Conservation (phyloP, 2,113 vertebrate species). For the Sturnus vulgaris region DNA sequence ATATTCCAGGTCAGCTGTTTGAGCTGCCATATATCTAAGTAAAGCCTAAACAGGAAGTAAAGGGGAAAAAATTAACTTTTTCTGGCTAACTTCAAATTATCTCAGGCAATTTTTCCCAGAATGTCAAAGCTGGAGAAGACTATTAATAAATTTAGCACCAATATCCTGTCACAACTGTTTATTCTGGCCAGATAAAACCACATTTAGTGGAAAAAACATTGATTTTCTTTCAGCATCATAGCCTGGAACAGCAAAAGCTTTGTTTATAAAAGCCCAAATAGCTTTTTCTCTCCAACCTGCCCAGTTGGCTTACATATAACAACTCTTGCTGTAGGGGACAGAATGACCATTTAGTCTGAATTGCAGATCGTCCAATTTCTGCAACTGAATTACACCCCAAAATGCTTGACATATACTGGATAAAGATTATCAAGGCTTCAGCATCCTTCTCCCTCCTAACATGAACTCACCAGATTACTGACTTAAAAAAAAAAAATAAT, state of each 20-base stretch:
- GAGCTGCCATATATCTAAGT: conserved; percentile 48
- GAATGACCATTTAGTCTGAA: conserved; percentile 28
- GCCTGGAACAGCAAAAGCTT: conserved; percentile 48
- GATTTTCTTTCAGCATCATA: conserved; percentile 58
- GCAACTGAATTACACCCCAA: background rate
- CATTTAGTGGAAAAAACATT: conserved; percentile 57
- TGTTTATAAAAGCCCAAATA: conserved; percentile 56
- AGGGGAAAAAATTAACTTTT: conserved; percentile 8
- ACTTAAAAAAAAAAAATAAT: background rate
- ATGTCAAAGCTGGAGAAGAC: conserved; percentile 9
- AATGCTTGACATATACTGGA: background rate
- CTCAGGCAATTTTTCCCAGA: conserved; percentile 58
- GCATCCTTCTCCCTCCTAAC: background rate
- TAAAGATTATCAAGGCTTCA: background rate
- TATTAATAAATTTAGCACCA: conserved; percentile 67
- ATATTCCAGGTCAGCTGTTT: conserved; percentile 49
- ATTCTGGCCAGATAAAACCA: conserved; percentile 59
- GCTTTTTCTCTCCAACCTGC: conserved; percentile 20
- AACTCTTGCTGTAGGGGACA: conserved; percentile 18
- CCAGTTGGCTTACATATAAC: conserved; percentile 21
- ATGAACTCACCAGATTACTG: background rate
- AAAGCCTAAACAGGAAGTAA: conserved; percentile 64
- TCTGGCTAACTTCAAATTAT: conserved; percentile 3
- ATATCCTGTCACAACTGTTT: conserved; percentile 61
- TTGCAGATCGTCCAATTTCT: background rate